phyloP scores from a whole-genome alignment of 2,888 invertebrate genomes.

The Brenthis hecate region DNA sequence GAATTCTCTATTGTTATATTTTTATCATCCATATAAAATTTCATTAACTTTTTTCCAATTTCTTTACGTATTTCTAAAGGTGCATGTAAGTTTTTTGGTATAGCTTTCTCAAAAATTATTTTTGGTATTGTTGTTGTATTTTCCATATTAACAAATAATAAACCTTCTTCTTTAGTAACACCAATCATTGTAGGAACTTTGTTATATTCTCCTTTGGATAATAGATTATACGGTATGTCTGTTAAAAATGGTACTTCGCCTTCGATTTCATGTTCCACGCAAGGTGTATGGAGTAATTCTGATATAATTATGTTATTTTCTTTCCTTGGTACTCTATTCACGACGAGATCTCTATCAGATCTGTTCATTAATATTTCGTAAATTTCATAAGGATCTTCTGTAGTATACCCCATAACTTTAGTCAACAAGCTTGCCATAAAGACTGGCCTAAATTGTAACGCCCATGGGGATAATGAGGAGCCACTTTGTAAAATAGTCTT shows the following conservation, averaged over 20 bases:
- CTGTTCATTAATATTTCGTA: slow-evolving; percentile 58
- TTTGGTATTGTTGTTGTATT: slow-evolving; percentile 52
- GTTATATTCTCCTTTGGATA: slow-evolving; percentile 55
- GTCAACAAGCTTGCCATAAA: slow-evolving; percentile 60
- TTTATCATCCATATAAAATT: slow-evolving; percentile 63
- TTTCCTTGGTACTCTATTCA: slow-evolving; percentile 57
- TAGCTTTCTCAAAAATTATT: slow-evolving; percentile 53
- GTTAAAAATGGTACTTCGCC: slow-evolving; percentile 65
- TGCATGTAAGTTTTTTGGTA: slow-evolving; percentile 62
- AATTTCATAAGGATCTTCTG: slow-evolving; percentile 57
- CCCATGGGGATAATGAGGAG: slow-evolving; percentile 61
- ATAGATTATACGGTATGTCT: slow-evolving; percentile 54
- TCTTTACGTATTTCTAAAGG: slow-evolving; percentile 46
- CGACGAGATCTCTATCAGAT: slow-evolving; percentile 56
- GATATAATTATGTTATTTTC: slow-evolving; percentile 53
- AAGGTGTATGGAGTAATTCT: slow-evolving; percentile 61
- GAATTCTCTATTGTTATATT: slow-evolving; percentile 51
- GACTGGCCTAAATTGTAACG: slow-evolving; percentile 58
- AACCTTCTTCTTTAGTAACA: slow-evolving; percentile 58
- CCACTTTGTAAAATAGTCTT: slow-evolving; percentile 69
- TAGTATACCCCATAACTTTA: slow-evolving; percentile 56
- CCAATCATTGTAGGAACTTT: slow-evolving; percentile 69
- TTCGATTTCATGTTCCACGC: slow-evolving; percentile 57
- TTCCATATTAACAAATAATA: slow-evolving; percentile 56
- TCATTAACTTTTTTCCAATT: slow-evolving; percentile 52